Conservation (phyloP, 1,140 invertebrate species). For the Leptinotarsa texana region DNA sequence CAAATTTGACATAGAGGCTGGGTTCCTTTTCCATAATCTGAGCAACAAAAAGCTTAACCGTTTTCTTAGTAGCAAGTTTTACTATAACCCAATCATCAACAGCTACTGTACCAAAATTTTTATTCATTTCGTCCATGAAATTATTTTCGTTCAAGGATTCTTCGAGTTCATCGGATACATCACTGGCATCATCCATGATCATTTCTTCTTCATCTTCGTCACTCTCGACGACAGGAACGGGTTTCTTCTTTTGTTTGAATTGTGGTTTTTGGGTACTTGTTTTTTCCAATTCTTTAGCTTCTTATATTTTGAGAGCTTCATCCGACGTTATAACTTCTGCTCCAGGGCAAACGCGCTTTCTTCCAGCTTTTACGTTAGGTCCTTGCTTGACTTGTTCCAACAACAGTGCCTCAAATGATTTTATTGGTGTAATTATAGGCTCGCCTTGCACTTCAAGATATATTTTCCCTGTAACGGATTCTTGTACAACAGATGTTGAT, state of each 20-base stretch:
- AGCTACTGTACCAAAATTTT: constrained; percentile 13
- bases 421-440: constrained; percentile 13
- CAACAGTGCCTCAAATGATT: constrained; percentile 21
- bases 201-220: constrained; percentile 18
- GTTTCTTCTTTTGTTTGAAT: constrained; percentile 21
- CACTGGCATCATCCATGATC: background rate
- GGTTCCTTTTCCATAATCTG: constrained; percentile 14
- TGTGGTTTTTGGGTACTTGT: constrained; percentile 11
- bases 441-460: background rate
- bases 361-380: constrained; percentile 16
- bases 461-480: background rate
- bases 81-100: constrained; percentile 20
- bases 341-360: constrained; percentile 18
- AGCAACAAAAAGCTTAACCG: constrained; percentile 18
- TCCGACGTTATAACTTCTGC: constrained; percentile 14
- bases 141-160: constrained; percentile 16
- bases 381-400: constrained; percentile 19
- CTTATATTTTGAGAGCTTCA: constrained; percentile 5
- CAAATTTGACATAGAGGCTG: constrained; percentile 21
- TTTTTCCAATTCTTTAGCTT: constrained; percentile 11
- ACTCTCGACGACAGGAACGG: constrained; percentile 12
- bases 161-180: constrained; percentile 18
- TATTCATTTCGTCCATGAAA: constrained; percentile 11
- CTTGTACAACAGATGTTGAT: constrained; percentile 8
- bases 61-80: constrained; percentile 14